Evolutionary conservation across 1,140 invertebrate genomes (phyloP).

Genomic region (Leptinotarsa texana): DNA sequence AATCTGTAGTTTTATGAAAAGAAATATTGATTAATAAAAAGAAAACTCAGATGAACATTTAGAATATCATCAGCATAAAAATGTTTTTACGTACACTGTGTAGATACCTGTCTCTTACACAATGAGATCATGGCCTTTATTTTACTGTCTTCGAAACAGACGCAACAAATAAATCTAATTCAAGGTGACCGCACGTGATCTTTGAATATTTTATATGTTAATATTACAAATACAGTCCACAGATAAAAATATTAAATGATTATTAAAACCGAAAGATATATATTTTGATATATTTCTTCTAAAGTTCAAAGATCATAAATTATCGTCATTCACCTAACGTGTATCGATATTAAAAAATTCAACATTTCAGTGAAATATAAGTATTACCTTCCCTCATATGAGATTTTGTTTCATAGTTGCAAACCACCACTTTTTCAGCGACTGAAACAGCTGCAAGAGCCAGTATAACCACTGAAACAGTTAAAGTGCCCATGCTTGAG

Average conservation of each 20-base stretch:
- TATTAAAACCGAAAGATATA: too few relatives aligned
- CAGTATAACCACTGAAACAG: constrained; percentile 22
- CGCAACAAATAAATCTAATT: background rate
- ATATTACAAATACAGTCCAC: background rate
- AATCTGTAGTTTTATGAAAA: too few relatives aligned
- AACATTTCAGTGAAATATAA: too few relatives aligned
- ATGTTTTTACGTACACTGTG: too few relatives aligned
- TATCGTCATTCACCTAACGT: too few relatives aligned
- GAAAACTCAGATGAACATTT: too few relatives aligned
- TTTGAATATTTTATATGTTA: background rate
- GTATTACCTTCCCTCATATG: constrained; percentile 66
- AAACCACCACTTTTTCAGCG: constrained; percentile 61
- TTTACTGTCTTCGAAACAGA: background rate
- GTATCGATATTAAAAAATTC: too few relatives aligned
- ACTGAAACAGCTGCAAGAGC: constrained; percentile 18
- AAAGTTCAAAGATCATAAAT: too few relatives aligned
- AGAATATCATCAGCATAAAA: too few relatives aligned
- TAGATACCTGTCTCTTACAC: background rate
- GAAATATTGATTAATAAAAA: too few relatives aligned
- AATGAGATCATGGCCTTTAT: constrained; percentile 3
- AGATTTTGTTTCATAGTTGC: constrained; percentile 71
- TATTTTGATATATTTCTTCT: too few relatives aligned
- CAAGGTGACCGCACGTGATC: background rate
- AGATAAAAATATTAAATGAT: too few relatives aligned
- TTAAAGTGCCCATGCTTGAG: constrained; percentile 1